A percentile compares a stretch with the other conserved stretches of the same genome.
phyloP scores from a whole-genome alignment of 1,140 invertebrate species.

The Pseudomyrmex flavicornis region DNA sequence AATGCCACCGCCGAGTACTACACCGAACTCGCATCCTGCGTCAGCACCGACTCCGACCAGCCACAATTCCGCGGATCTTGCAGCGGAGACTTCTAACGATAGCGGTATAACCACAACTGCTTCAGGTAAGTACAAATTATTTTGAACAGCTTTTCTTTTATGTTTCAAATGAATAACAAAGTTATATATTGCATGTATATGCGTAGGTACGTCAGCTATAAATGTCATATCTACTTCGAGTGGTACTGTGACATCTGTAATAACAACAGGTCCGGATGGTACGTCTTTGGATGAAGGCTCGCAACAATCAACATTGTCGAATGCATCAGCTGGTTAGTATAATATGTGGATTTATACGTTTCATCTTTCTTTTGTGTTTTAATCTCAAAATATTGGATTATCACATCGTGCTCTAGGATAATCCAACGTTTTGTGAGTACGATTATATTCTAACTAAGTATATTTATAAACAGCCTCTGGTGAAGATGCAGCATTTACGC shows the following conservation, averaged over 20 bases:
- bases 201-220: slow-evolving; percentile 81
- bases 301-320: slow-evolving; percentile 95
- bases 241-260: slow-evolving; percentile 92
- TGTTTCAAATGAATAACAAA: background rate
- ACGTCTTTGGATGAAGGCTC: slow-evolving; percentile 94
- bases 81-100: slow-evolving; percentile 86
- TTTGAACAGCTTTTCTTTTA: background rate
- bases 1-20: slow-evolving; percentile 87
- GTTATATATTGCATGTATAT: slow-evolving; percentile 18
- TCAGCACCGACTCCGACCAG: slow-evolving; percentile 78
- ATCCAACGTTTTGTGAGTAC: background rate
- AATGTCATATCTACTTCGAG: slow-evolving; percentile 84
- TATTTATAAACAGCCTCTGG: slow-evolving; percentile 89
- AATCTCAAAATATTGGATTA: background rate
- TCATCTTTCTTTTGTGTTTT: background rate
- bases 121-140: slow-evolving; percentile 79
- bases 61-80: slow-evolving; percentile 79
- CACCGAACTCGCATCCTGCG: slow-evolving; percentile 86
- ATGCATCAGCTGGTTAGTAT: slow-evolving; percentile 92
- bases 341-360: background rate
- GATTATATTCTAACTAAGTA: slow-evolving; percentile 10
- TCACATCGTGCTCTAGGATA: background rate
- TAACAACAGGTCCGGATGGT: slow-evolving; percentile 95
- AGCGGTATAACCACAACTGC: slow-evolving; percentile 87
- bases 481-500: slow-evolving; percentile 92